These are phyloP conservation scores for Pseudomyrmex sp. DNA, from an alignment of 1,140 invertebrate species.

Conservation along the genomic window DNA sequence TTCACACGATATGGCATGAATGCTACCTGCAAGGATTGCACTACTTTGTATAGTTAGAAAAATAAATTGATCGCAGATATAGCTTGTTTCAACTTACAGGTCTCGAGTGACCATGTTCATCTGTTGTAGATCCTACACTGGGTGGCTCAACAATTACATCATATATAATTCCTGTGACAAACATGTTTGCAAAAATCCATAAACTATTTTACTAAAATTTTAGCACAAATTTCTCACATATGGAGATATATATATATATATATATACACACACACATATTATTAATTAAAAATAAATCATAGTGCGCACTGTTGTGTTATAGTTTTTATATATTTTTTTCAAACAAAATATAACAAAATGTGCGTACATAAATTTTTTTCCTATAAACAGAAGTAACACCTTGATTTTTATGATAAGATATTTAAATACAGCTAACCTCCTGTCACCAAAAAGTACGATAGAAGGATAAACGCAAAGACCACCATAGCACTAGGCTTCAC, in stretches of 20 bases:
- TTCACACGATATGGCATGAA: slow-evolving; percentile 99
- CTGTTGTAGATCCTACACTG: slow-evolving; percentile 98
- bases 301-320: no score
- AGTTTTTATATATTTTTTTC: no score
- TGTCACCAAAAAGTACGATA: slow-evolving; percentile 99
- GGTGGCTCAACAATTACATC: slow-evolving; percentile 99
- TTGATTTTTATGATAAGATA: no score
- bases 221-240: slow-evolving; percentile 11
- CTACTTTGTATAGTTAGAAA: slow-evolving; percentile 8
- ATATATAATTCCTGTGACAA: slow-evolving; percentile 96
- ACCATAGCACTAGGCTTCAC: slow-evolving; percentile 97
- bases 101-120: slow-evolving; percentile 97
- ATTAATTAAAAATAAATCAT: no score
- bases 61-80: neutral
- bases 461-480: slow-evolving; percentile 94
- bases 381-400: no score
- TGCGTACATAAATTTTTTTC: no score
- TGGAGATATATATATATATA: neutral
- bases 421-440: slow-evolving; percentile 90
- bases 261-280: neutral
- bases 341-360: no score
- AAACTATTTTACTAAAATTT: slow-evolving; percentile 40
- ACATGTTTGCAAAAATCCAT: slow-evolving; percentile 20
- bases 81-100: slow-evolving; percentile 88
- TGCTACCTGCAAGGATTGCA: slow-evolving; percentile 89